phyloP scores from a whole-genome alignment of 1,140 invertebrate genomes.

The Polypedilum pembai region DNA sequence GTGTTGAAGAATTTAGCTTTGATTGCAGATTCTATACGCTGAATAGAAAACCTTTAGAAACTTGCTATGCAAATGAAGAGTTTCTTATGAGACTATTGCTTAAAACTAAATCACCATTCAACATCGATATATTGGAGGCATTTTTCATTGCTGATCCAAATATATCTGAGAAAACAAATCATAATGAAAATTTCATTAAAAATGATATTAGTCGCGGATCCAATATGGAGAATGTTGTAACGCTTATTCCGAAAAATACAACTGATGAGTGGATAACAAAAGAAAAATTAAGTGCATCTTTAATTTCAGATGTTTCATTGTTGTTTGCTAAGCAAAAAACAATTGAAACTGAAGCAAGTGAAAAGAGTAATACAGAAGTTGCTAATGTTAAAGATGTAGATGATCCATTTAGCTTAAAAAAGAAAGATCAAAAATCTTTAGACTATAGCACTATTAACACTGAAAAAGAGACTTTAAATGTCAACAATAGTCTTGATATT shows the following conservation, averaged over 20 bases:
- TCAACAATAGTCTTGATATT: conserved; percentile 31
- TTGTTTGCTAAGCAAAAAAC: neutral
- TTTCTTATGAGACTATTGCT: conserved; percentile 40
- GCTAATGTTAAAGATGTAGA: neutral
- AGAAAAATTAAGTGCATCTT: neutral
- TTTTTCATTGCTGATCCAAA: conserved; percentile 41
- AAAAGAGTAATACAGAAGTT: neutral
- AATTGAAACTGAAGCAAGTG: neutral
- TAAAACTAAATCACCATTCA: conserved; percentile 36
- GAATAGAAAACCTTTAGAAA: conserved; percentile 36
- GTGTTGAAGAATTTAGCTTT: conserved; percentile 39
- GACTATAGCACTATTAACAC: neutral
- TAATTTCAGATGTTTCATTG: neutral
- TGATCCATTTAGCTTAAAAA: conserved; percentile 14
- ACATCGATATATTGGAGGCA: conserved; percentile 41
- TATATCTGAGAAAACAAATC: neutral
- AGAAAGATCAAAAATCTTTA: neutral
- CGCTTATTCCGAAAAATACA: neutral
- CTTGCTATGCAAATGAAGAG: conserved; percentile 40
- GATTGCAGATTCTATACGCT: conserved; percentile 39
- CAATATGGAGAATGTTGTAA: neutral
- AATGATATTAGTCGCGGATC: neutral
- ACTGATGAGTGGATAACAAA: neutral
- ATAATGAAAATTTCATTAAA: neutral
- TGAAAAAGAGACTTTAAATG: neutral